phyloP scores from a whole-genome alignment of 2,113 vertebrate species.

The Thomomys bottae region DNA sequence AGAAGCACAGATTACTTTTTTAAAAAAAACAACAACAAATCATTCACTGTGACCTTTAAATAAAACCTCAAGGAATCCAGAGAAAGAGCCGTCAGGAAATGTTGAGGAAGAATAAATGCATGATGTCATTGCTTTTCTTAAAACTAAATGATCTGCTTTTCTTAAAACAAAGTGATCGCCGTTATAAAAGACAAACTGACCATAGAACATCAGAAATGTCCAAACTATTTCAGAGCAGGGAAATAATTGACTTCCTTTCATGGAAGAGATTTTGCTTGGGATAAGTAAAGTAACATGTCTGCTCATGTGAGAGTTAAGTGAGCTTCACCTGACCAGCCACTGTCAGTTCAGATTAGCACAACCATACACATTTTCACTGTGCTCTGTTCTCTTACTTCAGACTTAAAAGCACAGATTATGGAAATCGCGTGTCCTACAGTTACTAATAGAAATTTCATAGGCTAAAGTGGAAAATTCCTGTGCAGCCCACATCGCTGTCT shows the following conservation, averaged over 20 bases:
- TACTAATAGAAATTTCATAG: neutral
- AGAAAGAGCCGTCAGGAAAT: neutral
- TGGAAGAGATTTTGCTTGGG: slow-evolving; percentile 6
- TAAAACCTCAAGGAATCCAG: neutral
- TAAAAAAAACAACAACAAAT: too few species aligned
- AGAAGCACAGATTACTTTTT: neutral
- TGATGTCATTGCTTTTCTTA: neutral
- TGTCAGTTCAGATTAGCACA: neutral
- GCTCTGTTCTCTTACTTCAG: neutral
- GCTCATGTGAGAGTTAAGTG: neutral
- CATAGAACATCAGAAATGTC: neutral
- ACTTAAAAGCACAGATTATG: neutral
- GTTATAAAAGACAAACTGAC: neutral
- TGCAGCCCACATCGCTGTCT: neutral
- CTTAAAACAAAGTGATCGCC: neutral
- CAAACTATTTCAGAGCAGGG: neutral
- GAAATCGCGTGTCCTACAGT: neutral
- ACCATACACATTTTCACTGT: neutral
- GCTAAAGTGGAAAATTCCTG: neutral
- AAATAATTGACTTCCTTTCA: neutral
- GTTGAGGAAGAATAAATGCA: neutral
- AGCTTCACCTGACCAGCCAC: neutral
- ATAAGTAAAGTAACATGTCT: neutral
- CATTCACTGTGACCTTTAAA: neutral
- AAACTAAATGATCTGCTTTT: neutral